These are phyloP conservation scores for Agrochola litura DNA, from an alignment of 2,888 invertebrate genomes.

Conservation along the genomic window DNA sequence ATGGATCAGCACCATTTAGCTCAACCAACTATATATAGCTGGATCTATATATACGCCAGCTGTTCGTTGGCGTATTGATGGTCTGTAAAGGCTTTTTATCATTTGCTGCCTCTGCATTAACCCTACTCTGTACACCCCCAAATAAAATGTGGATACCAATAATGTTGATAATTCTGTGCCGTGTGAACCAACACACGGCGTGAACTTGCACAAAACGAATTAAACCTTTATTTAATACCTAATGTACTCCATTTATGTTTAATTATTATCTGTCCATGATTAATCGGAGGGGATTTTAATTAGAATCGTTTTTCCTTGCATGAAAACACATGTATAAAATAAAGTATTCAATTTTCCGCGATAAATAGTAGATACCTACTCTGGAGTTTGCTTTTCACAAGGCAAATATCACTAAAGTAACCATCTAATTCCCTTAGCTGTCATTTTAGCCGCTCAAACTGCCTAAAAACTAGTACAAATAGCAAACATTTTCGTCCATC, in stretches of 20 bases:
- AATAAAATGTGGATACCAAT: slow-evolving; percentile 70
- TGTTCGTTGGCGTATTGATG: too few relatives aligned
- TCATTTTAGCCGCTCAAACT: background rate
- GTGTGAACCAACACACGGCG: slow-evolving; percentile 79
- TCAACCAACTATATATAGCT: too few relatives aligned
- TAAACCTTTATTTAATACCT: slow-evolving; percentile 70
- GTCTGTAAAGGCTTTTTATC: too few relatives aligned
- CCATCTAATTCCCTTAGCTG: background rate
- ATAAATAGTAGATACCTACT: background rate
- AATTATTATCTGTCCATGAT: slow-evolving; percentile 33
- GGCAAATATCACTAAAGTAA: background rate
- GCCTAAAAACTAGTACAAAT: background rate
- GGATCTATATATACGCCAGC: too few relatives aligned
- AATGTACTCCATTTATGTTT: slow-evolving; percentile 26
- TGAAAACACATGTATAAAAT: background rate
- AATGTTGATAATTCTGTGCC: slow-evolving; percentile 72
- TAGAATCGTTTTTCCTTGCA: background rate
- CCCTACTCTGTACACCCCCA: slow-evolving; percentile 45
- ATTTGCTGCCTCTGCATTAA: background rate
- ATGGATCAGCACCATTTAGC: too few relatives aligned
- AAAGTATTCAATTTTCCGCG: background rate
- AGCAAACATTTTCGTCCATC: background rate
- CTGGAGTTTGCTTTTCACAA: background rate
- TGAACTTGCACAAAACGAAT: slow-evolving; percentile 83
- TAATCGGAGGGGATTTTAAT: slow-evolving; percentile 20